These are phyloP conservation scores for Dasysyrphus tricinctus DNA, from an alignment of 2,888 invertebrate genomes.

Conservation along the genomic window DNA sequence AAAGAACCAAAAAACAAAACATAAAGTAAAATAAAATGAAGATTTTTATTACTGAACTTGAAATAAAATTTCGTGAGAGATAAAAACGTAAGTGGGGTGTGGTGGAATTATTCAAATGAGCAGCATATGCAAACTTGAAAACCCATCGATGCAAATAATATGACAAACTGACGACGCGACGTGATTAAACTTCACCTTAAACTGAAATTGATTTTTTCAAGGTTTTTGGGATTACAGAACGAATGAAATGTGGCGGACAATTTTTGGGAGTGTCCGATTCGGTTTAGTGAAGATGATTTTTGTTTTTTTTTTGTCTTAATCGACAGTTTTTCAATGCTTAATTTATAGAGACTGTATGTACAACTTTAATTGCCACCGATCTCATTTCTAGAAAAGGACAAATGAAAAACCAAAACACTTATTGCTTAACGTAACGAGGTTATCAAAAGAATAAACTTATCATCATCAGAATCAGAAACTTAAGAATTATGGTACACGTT, in stretches of 20 bases:
- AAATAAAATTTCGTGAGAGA: conserved; percentile 35
- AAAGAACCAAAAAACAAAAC: conserved; percentile 56
- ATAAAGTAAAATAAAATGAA: neutral
- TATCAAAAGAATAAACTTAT: too few species aligned
- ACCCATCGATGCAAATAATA: conserved; percentile 57
- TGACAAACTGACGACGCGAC: conserved; percentile 48
- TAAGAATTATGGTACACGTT: too few species aligned
- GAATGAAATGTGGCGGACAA: conserved; percentile 3
- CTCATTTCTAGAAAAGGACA: too few species aligned
- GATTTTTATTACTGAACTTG: conserved; percentile 64
- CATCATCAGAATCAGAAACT: too few species aligned
- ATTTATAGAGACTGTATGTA: too few species aligned
- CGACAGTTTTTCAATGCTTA: neutral
- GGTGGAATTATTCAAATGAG: conserved; percentile 33
- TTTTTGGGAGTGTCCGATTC: conserved; percentile 16
- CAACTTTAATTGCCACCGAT: too few species aligned
- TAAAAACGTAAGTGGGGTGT: neutral
- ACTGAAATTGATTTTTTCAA: conserved; percentile 26
- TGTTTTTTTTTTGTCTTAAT: neutral
- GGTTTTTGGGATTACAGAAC: neutral
- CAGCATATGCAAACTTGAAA: conserved; percentile 23
- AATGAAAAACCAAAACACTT: too few species aligned
- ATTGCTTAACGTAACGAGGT: too few species aligned
- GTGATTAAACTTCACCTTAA: conserved; percentile 67
- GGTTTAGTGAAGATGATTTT: neutral